Evolutionary conservation across 2,113 vertebrate species (phyloP), one percentile per base, ranked within the genome.

Genomic region (Carassius auratus): DNA sequence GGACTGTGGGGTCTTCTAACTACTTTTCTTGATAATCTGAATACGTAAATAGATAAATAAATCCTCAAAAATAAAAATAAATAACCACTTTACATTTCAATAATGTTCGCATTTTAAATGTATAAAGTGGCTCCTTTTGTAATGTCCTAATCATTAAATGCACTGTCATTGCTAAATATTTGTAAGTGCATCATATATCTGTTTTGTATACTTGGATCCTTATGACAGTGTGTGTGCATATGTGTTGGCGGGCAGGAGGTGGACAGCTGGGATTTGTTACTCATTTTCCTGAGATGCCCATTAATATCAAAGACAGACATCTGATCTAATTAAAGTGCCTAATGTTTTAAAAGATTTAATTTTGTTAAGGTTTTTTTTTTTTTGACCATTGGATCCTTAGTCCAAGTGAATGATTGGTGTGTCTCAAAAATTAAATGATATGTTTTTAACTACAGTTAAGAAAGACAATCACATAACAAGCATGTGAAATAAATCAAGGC

Each of bases 211-310:
- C 17, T 36, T 78, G 26, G 7, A 78, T 78, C 76, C 23, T 6
- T 38, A 79, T 42, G 33, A 42, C 55, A 13, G 78, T 81, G 23
- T 52, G 62, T 81, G 17, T 68, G 61, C 23, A 33, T 50, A 8
- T 81, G 42, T 48, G 64, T 69, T 69, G 62, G 42, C 23, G 48
- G 59, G 64, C 45, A 19, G 42, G 80, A 81, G 17, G 42, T 12
- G 17, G 80, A 36, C 80, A 81, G 80, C 61, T 69, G 80, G 64
- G 17, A 81, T 55, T 81, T 81, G 26, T 69, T 81, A 69, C 80
- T 55, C 62, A 81, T 69, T 52, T 81, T 81, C 80, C 75, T 69
- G 23, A 0, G 2, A 52, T 81, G 64, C 45, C 80, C 61, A 81
- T 69, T 66, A 69, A 81, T 68, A 81, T 81, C 62, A 69, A 81